Conservation (phyloP, 2,113 vertebrate species). For the Nyctereutes procyonoides region DNA sequence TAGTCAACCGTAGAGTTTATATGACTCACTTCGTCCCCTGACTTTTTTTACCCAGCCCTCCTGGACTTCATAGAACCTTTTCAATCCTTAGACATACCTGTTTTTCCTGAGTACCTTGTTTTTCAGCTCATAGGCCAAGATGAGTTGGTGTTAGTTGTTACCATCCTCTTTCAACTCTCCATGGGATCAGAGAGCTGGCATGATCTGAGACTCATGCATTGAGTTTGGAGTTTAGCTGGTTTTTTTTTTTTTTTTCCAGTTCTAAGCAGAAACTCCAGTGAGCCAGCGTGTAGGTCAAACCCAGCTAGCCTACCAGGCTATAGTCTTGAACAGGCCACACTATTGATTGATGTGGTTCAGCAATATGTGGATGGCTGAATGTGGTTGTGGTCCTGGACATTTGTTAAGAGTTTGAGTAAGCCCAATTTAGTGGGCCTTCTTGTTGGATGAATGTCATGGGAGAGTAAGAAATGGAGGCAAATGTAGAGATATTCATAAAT, state of each 20-base stretch:
- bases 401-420: constrained; percentile 56
- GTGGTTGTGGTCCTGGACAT: constrained; percentile 48
- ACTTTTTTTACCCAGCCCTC: neutral
- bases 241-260: neutral
- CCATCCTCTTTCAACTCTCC: neutral
- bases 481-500: constrained; percentile 60
- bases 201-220: neutral
- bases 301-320: constrained; percentile 15
- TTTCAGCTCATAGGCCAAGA: neutral
- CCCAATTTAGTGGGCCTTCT: constrained; percentile 25
- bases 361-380: neutral
- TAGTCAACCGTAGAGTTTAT: neutral
- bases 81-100: neutral
- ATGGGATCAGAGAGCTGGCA: neutral
- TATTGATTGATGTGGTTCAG: constrained; percentile 66
- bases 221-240: neutral
- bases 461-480: constrained; percentile 27
- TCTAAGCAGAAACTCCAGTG: neutral
- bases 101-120: neutral
- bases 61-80: neutral
- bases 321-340: neutral
- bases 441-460: constrained; percentile 30
- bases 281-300: constrained; percentile 26
- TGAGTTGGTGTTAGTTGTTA: neutral
- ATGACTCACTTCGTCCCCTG: neutral